phyloP scores from a whole-genome alignment of 2,797 vertebrate species.

The Cyprinella venusta region DNA sequence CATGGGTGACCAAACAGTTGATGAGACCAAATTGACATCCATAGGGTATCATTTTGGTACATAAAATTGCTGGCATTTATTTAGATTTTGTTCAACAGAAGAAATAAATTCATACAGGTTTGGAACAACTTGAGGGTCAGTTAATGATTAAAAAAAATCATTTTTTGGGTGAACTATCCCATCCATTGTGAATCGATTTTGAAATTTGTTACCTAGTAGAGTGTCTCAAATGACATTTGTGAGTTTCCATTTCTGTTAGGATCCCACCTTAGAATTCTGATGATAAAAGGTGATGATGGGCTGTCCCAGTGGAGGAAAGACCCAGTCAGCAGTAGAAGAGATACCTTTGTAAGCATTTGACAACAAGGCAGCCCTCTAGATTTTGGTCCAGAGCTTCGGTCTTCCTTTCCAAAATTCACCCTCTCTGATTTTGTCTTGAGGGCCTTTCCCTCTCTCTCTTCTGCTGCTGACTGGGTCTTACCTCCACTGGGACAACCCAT shows the following conservation, averaged over 20 bases:
- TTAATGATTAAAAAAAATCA: too few species aligned
- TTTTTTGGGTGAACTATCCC: too few species aligned
- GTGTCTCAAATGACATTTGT: background rate
- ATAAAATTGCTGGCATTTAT: too few species aligned
- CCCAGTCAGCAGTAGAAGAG: too few species aligned
- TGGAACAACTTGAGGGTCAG: too few species aligned
- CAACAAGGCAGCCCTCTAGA: background rate
- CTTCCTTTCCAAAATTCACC: slow-evolving; percentile 7
- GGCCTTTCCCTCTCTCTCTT: slow-evolving; percentile 5
- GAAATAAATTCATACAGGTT: too few species aligned
- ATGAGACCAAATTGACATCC: too few species aligned
- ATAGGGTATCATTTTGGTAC: too few species aligned
- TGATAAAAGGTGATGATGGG: too few species aligned
- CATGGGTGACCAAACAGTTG: too few species aligned
- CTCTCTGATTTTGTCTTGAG: slow-evolving; percentile 32
- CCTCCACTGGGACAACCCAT: slow-evolving; percentile 33
- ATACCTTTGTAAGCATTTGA: background rate
- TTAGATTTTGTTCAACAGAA: too few species aligned
- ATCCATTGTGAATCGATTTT: background rate
- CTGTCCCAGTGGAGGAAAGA: too few species aligned
- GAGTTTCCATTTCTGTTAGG: background rate
- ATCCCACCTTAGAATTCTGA: background rate
- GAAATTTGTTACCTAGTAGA: background rate
- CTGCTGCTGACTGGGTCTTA: slow-evolving; percentile 30
- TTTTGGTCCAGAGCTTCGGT: slow-evolving; percentile 21